Evolutionary conservation across 2,113 vertebrate species (phyloP), one percentile per base, ranked within the genome.

Genomic region (Thunnus maccoyii): DNA sequence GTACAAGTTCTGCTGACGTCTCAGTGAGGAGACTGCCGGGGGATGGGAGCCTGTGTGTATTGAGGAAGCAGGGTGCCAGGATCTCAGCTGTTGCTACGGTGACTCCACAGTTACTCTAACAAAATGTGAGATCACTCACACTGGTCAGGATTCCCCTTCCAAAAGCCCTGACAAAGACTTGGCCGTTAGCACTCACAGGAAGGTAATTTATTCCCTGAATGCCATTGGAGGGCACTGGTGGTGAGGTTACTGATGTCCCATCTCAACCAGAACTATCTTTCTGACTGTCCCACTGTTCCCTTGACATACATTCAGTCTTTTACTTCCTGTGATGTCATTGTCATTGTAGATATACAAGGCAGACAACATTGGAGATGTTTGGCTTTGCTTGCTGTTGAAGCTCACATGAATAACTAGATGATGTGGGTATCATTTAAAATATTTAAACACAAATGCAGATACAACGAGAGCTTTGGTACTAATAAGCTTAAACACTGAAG

Each of bases 71-170:
- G 47, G 41, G 80, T 89, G 82, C 80, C 55, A 78, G 86, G 60
- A 4, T 86, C 74, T 87, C 82, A 85, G 88, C 82, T 82, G 92
- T 95, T 94, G 90, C 94, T 89, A 90, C 75, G 86, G 93, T 78
- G 89, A 94, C 91, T 90, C 81, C 86, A 86, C 79, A 89, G 86
- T 86, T 85, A 89, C 91, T 73, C 66, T 74, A 70, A 81, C 73
- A 87, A 76, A 91, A 86, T 85, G 75, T 80, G 55, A 61, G 82
- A 62, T 85, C 74, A 62, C 66, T 91, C 65, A 73, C 76, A 63
- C 70, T 65, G 78, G 72, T 88, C 76, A 86, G 80, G 82, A 84
- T 75, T 75, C 27, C 66, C 51, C n/a, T 57, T 65, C 52, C 67
- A 78, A 86, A 76, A 70, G 71, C 56, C 32, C 52, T 47, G 76